These are phyloP conservation scores for Sinohyriopsis cumingii DNA, from an alignment of 2,888 invertebrate species.

Conservation along the genomic window DNA sequence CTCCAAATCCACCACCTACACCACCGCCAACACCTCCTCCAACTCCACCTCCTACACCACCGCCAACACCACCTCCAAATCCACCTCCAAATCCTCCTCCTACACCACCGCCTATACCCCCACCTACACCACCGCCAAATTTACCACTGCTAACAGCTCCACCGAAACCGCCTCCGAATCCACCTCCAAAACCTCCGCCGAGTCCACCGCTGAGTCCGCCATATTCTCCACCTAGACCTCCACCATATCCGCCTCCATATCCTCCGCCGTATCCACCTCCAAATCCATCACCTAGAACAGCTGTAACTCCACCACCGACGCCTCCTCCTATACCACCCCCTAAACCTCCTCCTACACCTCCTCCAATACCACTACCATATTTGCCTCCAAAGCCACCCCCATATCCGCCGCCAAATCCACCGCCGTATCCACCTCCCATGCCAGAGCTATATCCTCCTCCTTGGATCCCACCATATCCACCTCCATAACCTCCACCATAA, in stretches of 20 bases:
- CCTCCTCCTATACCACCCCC: not conserved
- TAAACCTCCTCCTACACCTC: conserved; percentile 4
- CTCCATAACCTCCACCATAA: conserved; percentile 1
- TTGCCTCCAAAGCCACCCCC: not conserved
- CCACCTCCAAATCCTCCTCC: not conserved
- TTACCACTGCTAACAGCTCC: conserved; percentile 1
- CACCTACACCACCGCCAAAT: conserved; percentile 5
- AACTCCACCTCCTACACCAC: not conserved
- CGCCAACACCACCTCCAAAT: not conserved
- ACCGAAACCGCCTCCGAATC: not conserved
- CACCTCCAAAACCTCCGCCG: conserved; percentile 1
- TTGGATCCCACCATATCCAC: conserved; percentile 5
- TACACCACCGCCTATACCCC: not conserved
- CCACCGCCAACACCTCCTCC: not conserved
- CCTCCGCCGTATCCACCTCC: conserved; percentile 9
- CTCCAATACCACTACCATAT: not conserved
- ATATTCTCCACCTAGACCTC: too few relatives aligned
- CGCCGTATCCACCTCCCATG: not conserved
- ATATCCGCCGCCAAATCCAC: conserved; percentile 5
- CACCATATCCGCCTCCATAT: not conserved
- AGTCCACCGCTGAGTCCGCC: not conserved
- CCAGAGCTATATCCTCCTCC: conserved; percentile 5
- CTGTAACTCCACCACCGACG: too few relatives aligned
- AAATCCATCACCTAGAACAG: too few relatives aligned
- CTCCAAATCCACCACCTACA: conserved; percentile 4